phyloP scores from a whole-genome alignment of 2,797 vertebrate species.

The Melanotaenia boesemani region DNA sequence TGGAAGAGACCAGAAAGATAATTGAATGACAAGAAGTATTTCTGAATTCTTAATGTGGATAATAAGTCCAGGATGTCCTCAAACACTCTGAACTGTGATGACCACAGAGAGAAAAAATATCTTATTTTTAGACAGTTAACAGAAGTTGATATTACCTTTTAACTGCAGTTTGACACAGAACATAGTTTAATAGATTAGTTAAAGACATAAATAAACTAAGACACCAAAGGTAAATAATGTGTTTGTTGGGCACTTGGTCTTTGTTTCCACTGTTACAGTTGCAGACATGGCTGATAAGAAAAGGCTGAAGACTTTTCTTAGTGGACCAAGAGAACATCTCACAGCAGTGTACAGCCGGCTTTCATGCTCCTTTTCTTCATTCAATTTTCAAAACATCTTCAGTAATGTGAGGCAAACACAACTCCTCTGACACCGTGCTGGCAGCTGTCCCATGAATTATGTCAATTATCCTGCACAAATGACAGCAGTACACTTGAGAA shows the following conservation, averaged over 20 bases:
- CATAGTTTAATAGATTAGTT: too few species aligned
- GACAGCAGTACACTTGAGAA: constrained; percentile 63
- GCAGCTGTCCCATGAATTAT: constrained; percentile 50
- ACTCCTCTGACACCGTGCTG: constrained; percentile 31
- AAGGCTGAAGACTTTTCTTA: not conserved
- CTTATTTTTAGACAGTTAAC: too few species aligned
- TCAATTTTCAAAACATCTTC: constrained; percentile 50
- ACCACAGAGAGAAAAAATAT: not conserved
- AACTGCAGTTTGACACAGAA: too few species aligned
- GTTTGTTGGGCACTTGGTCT: not conserved
- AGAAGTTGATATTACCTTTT: too few species aligned
- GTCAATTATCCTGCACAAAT: constrained; percentile 70
- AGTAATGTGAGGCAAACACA: constrained; percentile 53
- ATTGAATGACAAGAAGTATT: constrained; percentile 1
- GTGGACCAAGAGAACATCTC: not conserved
- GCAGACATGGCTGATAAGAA: not conserved
- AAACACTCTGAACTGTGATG: not conserved
- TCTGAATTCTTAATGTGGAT: constrained; percentile 4
- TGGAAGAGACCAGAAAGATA: not conserved
- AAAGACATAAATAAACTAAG: not conserved
- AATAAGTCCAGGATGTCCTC: constrained; percentile 12
- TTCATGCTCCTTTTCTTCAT: constrained; percentile 25
- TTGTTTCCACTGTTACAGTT: not conserved
- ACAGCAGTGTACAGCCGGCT: constrained; percentile 1
- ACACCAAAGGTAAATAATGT: not conserved